Percentiles rank a stretch among this genome's conserved stretches.
These are phyloP conservation scores for Camelus bactrianus DNA, from an alignment of 2,113 vertebrate species.

Conservation along the genomic window DNA sequence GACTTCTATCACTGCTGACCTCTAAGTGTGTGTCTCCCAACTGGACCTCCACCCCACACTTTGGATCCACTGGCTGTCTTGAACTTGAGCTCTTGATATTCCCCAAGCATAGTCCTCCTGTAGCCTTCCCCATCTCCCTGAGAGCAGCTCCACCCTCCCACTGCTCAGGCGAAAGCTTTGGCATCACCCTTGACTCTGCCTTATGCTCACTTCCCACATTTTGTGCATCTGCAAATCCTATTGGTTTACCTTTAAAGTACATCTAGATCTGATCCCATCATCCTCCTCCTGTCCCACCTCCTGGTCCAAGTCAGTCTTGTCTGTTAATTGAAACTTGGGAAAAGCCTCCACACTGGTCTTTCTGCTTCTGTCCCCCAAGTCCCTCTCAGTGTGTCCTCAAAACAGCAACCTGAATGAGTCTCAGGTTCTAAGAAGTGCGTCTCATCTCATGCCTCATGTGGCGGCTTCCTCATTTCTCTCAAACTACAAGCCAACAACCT, in stretches of 20 bases:
- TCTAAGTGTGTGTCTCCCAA: rapidly evolving
- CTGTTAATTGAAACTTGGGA: rapidly evolving
- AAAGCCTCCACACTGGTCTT: rapidly evolving
- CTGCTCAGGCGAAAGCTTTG: neutral
- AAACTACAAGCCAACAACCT: neutral
- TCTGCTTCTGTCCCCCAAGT: too few species aligned
- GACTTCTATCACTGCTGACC: neutral
- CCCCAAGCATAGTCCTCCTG: rapidly evolving
- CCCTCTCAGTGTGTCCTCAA: neutral
- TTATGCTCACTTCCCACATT: neutral
- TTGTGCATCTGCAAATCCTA: neutral
- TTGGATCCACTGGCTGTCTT: neutral
- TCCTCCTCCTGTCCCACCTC: rapidly evolving
- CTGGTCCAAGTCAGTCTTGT: neutral
- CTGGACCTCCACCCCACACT: neutral
- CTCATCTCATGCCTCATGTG: rapidly evolving
- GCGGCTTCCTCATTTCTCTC: neutral
- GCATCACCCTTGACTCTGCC: neutral
- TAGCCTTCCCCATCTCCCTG: neutral
- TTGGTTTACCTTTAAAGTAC: neutral
- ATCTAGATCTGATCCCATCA: too few species aligned
- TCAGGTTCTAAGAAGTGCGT: rapidly evolving
- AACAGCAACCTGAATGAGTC: neutral
- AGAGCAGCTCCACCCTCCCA: neutral
- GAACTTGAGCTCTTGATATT: neutral